phyloP scores from a whole-genome alignment of 2,888 invertebrate species.

The Siphlonurus alternatus region DNA sequence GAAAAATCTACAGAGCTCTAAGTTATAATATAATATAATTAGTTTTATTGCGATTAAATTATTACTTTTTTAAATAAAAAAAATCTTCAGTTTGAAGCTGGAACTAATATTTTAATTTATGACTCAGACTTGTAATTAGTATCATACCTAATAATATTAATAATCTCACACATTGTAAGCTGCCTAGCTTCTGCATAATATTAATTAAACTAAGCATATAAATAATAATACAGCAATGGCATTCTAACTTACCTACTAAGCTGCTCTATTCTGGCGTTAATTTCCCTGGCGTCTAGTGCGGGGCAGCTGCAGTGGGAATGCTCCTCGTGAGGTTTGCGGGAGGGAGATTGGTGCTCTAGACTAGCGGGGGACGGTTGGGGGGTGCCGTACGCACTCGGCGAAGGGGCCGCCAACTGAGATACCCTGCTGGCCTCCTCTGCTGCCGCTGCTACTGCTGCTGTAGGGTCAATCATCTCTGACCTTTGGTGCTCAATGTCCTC shows the following conservation, averaged over 20 bases:
- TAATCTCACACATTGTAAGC: too few species aligned
- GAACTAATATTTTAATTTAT: neutral
- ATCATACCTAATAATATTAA: too few species aligned
- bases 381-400: constrained; percentile 29
- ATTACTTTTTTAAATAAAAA: too few species aligned
- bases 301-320: neutral
- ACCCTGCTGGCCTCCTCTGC: neutral
- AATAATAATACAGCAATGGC: neutral
- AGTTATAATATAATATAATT: neutral
- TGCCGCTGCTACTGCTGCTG: constrained; percentile 24
- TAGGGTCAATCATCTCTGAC: constrained; percentile 22
- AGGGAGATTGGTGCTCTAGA: neutral
- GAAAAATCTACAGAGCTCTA: neutral
- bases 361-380: neutral
- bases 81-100: neutral
- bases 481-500: constrained; percentile 17
- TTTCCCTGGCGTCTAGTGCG: constrained; percentile 25
- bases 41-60: neutral
- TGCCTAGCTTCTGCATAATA: too few species aligned
- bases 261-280: constrained; percentile 49
- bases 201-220: too few species aligned
- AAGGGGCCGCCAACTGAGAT: constrained; percentile 14
- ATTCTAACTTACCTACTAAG: constrained; percentile 37
- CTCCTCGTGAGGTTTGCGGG: too few species aligned
- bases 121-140: neutral